Conservation (phyloP, 2,797 vertebrate genomes). For the Characodon lateralis region DNA sequence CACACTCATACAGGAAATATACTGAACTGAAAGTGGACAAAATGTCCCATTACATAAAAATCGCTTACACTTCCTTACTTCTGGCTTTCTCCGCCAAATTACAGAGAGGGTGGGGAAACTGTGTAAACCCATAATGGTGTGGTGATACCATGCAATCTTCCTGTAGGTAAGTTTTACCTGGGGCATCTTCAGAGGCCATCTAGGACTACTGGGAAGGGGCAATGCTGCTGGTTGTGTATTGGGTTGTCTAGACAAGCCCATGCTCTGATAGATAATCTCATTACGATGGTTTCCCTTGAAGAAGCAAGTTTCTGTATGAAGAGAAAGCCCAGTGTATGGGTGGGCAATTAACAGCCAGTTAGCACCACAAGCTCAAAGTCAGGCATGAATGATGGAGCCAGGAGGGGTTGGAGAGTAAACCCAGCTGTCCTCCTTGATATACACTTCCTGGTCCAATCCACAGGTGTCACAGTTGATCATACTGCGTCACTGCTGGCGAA, state of each 20-base stretch:
- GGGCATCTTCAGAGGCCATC: constrained; percentile 38
- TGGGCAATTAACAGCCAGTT: constrained; percentile 80
- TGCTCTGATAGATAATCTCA: constrained; percentile 82
- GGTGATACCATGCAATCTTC: constrained; percentile 52
- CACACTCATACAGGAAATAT: background rate
- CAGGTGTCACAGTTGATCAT: constrained; percentile 11
- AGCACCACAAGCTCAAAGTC: constrained; percentile 73
- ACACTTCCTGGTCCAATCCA: constrained; percentile 50
- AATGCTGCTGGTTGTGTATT: constrained; percentile 76
- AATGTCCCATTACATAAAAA: background rate
- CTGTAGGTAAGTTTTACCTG: constrained; percentile 77
- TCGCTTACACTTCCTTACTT: background rate
- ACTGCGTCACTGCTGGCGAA: constrained; percentile 26
- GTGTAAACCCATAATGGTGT: constrained; percentile 78
- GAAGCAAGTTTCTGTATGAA: constrained; percentile 73
- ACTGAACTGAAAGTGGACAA: background rate
- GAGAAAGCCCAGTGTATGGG: constrained; percentile 62
- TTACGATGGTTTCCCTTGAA: constrained; percentile 80
- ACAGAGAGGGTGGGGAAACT: constrained; percentile 48
- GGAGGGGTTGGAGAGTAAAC: constrained; percentile 53
- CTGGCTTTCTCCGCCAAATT: constrained; percentile 37
- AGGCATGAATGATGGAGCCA: constrained; percentile 55
- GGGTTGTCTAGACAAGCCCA: constrained; percentile 82
- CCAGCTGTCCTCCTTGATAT: constrained; percentile 23
- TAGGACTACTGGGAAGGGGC: constrained; percentile 9